Base-by-base conservation (phyloP, 2,888 invertebrate genomes). In the Nomada fabriciana region DNA sequence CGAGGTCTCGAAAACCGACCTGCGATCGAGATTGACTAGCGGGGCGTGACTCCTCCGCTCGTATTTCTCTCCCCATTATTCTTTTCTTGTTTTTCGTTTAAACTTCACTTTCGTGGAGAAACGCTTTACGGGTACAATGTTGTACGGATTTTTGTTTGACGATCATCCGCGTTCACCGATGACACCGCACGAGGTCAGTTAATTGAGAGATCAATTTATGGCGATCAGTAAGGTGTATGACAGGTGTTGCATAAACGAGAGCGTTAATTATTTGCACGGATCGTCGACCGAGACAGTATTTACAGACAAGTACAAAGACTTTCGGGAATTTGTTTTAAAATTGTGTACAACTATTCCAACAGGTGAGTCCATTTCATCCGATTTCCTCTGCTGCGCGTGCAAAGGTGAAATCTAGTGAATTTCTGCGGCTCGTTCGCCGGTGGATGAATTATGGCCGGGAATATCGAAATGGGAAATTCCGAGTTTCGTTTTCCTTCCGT, bases 21-120 rank as follows among this genome's bases (percentile, higher is more conserved):
- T 11, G 15, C 13, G 2, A 64, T 64, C 70, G 64, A 53, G 65
- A 80, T 60, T 36, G 80, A 65, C 79, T 36, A 80, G 7, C 59
- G 63, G 36, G 67, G 50, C 80, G 72, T 61, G 80, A 80, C 80
- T 80, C 52, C 42, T 43, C 55, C 20, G 23, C 69, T 43, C 29
- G 23, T 64, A 10, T 52, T 20, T 52, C 18, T 11, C 43, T 59
- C 57, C 29, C 36, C 18, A n/a, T 7, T 15, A 13, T 52, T 5
- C 25, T 25, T 53, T 13, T 25, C 15, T 20, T n/a, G 13, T 60
- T 60, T 23, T 25, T 29, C 0, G 7, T 23, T 20, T 3, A 23
- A 18, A 29, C 18, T 18, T 13, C 59, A 15, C 59, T 59, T 15
- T 59, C 25, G 11, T 1, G 20, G 23, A 57, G 57, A 57, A 57